phyloP scores from a whole-genome alignment of 2,888 invertebrate genomes.

The Polietes domitor region DNA sequence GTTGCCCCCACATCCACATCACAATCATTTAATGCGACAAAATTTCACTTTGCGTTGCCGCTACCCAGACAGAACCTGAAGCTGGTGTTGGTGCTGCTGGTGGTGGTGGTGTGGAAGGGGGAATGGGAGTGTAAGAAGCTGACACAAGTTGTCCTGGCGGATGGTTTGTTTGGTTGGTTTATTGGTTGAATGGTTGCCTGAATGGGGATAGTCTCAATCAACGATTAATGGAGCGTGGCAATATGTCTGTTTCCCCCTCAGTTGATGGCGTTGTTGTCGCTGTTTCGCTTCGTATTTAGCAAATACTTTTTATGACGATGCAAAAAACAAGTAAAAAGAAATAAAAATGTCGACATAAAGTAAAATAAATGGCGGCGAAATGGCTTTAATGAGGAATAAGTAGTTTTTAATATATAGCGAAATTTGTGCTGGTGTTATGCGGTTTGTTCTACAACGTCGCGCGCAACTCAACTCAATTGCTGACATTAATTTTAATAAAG shows the following conservation, averaged over 20 bases:
- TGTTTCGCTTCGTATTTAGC: slow-evolving; percentile 46
- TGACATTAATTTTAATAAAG: too few species aligned
- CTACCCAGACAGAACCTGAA: neutral
- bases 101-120: slow-evolving; percentile 16
- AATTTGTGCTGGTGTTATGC: slow-evolving; percentile 16
- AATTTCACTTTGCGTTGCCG: slow-evolving; percentile 46
- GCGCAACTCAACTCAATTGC: slow-evolving; percentile 44
- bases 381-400: slow-evolving; percentile 56
- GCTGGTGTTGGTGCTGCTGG: slow-evolving; percentile 17
- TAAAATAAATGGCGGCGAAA: slow-evolving; percentile 55
- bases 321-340: slow-evolving; percentile 33
- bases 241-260: slow-evolving; percentile 49
- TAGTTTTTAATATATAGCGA: slow-evolving; percentile 56
- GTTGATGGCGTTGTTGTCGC: neutral
- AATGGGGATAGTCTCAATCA: slow-evolving; percentile 53
- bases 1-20: slow-evolving; percentile 9
- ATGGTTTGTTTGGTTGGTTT: slow-evolving; percentile 35
- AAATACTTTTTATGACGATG: slow-evolving; percentile 43
- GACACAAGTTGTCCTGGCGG: slow-evolving; percentile 55
- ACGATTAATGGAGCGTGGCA: slow-evolving; percentile 66
- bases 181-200: slow-evolving; percentile 25
- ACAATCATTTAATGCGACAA: slow-evolving; percentile 42
- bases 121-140: slow-evolving; percentile 40
- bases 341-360: slow-evolving; percentile 62
- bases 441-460: slow-evolving; percentile 20